Conservation (phyloP, 2,888 invertebrate genomes). For the Amblyjoppa fuscipennis region DNA sequence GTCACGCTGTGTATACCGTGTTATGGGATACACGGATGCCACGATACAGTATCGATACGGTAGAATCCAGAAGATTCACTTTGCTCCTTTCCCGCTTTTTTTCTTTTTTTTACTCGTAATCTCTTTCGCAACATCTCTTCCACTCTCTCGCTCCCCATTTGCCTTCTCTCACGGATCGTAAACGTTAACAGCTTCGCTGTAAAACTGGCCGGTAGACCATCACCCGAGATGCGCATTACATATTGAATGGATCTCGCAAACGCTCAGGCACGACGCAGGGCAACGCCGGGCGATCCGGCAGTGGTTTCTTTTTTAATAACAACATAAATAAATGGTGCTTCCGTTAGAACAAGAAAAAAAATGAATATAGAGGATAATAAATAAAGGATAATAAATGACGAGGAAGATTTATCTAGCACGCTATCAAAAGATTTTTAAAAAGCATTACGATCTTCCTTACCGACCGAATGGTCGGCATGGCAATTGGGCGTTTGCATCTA, state of each 20-base stretch:
- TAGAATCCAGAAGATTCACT: slow-evolving; percentile 43
- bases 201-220: slow-evolving; percentile 17
- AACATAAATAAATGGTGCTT: no score
- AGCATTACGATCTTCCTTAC: no score
- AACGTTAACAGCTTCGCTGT: slow-evolving; percentile 32
- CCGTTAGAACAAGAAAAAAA: no score
- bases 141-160: slow-evolving; percentile 1
- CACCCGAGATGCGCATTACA: slow-evolving; percentile 14
- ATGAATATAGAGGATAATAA: no score
- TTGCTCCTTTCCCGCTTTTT: slow-evolving; percentile 24
- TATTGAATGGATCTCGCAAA: slow-evolving; percentile 4
- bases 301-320: no score
- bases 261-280: not conserved
- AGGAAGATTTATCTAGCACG: no score
- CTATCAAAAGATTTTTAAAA: no score
- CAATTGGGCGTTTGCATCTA: no score
- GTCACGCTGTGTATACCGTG: slow-evolving; percentile 16
- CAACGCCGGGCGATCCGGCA: no score
- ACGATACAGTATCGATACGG: slow-evolving; percentile 1
- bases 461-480: no score
- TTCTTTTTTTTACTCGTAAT: slow-evolving; percentile 38
- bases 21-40: slow-evolving; percentile 29
- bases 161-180: slow-evolving; percentile 26
- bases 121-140: not conserved
- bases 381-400: no score